Evolutionary conservation across 2,888 invertebrate genomes (phyloP).

Genomic region (Aethes cnicana): DNA sequence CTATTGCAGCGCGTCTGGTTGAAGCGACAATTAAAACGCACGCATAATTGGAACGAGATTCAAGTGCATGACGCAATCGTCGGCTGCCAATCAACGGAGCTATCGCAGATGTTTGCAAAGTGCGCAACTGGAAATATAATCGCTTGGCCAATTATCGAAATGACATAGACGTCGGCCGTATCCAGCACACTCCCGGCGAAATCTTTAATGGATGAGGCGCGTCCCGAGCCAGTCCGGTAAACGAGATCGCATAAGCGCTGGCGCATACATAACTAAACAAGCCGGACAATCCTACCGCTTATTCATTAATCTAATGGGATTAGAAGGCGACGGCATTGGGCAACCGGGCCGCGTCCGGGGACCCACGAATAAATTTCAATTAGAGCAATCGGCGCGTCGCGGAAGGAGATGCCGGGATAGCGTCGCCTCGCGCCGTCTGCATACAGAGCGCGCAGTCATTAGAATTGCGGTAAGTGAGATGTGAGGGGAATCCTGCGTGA

Average conservation of each 20-base stretch:
- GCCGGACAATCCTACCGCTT: conserved; percentile 53
- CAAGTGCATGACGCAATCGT: conserved; percentile 58
- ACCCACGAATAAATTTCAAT: conserved; percentile 71
- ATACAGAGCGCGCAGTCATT: conserved; percentile 78
- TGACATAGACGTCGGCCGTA: conserved; percentile 66
- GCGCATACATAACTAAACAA: conserved; percentile 65
- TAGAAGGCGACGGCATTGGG: conserved; percentile 43
- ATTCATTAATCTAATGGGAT: conserved; percentile 60
- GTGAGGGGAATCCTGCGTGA: conserved; percentile 71
- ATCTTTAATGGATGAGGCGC: conserved; percentile 81
- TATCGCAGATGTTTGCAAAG: conserved; percentile 69
- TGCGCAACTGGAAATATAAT: conserved; percentile 60
- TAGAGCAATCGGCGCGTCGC: conserved; percentile 72
- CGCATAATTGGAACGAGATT: conserved; percentile 65
- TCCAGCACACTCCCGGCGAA: conserved; percentile 63
- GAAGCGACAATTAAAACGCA: conserved; percentile 50
- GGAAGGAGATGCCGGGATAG: conserved; percentile 70
- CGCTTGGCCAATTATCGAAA: conserved; percentile 78
- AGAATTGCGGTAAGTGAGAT: conserved; percentile 76
- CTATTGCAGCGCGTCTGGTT: conserved; percentile 7
- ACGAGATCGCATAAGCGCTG: conserved; percentile 72
- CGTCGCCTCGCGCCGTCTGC: conserved; percentile 61
- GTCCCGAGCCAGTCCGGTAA: conserved; percentile 73
- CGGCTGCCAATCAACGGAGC: conserved; percentile 67
- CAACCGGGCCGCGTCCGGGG: conserved; percentile 54